These are phyloP conservation scores for Argentina silus DNA, from an alignment of 2,797 vertebrate species.

Conservation along the genomic window DNA sequence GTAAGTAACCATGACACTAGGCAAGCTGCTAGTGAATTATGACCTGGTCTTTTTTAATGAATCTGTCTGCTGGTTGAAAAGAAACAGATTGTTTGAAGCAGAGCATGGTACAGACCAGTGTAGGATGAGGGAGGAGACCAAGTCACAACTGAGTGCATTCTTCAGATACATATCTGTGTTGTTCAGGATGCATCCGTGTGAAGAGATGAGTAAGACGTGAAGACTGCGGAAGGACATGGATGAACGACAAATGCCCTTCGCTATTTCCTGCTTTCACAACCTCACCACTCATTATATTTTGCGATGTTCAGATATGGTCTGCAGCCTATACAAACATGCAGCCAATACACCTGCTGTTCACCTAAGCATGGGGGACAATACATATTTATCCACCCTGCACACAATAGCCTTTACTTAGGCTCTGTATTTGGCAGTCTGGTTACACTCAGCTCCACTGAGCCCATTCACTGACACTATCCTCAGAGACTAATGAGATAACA, in stretches of 20 bases:
- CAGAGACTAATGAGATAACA: not conserved
- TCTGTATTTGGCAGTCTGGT: not conserved
- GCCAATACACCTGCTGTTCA: slow-evolving; percentile 32
- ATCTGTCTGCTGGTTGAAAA: not conserved
- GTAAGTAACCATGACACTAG: not conserved
- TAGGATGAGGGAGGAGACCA: not conserved
- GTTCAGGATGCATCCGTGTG: not conserved
- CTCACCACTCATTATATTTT: not conserved
- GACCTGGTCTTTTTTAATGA: not conserved
- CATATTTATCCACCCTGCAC: slow-evolving; percentile 30
- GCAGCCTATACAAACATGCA: not conserved
- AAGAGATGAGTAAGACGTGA: not conserved
- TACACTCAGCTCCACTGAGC: not conserved
- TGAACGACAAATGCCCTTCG: not conserved
- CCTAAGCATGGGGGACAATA: slow-evolving; percentile 11
- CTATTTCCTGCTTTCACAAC: not conserved
- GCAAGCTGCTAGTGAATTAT: not conserved
- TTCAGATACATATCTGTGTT: not conserved
- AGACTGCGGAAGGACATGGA: not conserved
- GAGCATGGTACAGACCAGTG: no score
- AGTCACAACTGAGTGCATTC: not conserved
- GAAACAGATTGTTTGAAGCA: not conserved
- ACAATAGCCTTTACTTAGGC: not conserved
- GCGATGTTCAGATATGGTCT: not conserved
- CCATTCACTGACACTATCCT: not conserved